Base-by-base conservation (phyloP, 1,140 invertebrate genomes). In the Megalonaias nervosa region DNA sequence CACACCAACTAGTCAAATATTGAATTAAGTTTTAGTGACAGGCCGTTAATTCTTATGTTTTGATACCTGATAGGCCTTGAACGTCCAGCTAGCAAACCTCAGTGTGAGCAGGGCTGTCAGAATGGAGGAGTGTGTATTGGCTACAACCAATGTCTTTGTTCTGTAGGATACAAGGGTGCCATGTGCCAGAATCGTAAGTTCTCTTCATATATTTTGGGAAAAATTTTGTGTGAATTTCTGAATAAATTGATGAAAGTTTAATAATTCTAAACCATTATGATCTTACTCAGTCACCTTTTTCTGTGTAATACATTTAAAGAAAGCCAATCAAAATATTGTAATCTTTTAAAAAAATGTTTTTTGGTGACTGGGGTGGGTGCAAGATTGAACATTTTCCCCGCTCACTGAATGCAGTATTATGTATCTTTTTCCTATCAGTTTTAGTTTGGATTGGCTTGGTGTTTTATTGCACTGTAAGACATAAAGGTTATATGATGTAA, bases 181-280 rank as follows among this genome's bases (percentile, higher is more conserved):
- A 81, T 83, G 31, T 90, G 89, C 79, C 89, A 90, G 79, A 86
- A 86, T 77, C 77, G 89, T 90, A 77, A 85, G 85, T 83, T 26
- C 56, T 16, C 14, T 13, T 38, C 3, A 19, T 65, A 16, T 23
- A 65, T 19, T 26, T 55, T 19, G 21, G 19, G 17, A 31, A 71
- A 23, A 21, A 23, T 55, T 74, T 38, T 14, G 16, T 66, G 23
- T 72, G 12, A 60, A 48, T 73, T 19, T 66, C 16, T 77, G 59
- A 26, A 61, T n/a, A 38, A 9, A 31, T 74, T 71, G 13, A 62
- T n/a, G 23, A 57, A 59, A 48, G n/a, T 15, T 9, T 17, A 56
- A 55, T 65, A 31, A 26, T 16, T 31, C 26, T 59, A 16, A 55
- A 16, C 64, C 1, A 31, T 73, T 19, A 67, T 57, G n/a, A 11